Conservation (phyloP, 2,888 invertebrate species). For the Hypolimnas misippus region DNA sequence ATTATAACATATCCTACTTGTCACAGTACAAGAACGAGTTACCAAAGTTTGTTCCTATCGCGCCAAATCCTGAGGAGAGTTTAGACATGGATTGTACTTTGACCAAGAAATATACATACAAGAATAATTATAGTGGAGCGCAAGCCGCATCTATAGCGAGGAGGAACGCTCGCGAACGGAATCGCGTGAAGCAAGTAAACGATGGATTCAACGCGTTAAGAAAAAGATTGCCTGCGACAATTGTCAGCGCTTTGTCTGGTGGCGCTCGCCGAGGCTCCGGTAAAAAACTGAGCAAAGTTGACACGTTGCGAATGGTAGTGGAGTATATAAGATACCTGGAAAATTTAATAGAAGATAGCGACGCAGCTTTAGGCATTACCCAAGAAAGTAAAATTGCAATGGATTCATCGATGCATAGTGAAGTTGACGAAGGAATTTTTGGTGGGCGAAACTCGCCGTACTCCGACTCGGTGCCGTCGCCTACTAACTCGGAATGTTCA, state of each 20-base stretch:
- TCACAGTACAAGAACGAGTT: slow-evolving; percentile 50
- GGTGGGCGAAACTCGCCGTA: slow-evolving; percentile 68
- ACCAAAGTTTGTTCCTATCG: slow-evolving; percentile 76
- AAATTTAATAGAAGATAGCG: slow-evolving; percentile 89
- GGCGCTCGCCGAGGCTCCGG: slow-evolving; percentile 89
- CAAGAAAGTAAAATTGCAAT: slow-evolving; percentile 39
- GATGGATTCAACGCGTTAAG: slow-evolving; percentile 94
- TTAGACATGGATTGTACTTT: slow-evolving; percentile 63
- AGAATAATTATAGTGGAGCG: slow-evolving; percentile 83
- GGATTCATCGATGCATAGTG: slow-evolving; percentile 50
- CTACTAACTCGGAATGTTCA: slow-evolving; percentile 88
- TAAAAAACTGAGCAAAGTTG: slow-evolving; percentile 95
- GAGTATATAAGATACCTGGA: slow-evolving; percentile 94
- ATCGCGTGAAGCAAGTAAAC: slow-evolving; percentile 97
- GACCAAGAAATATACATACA: slow-evolving; percentile 87
- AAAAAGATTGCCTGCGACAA: slow-evolving; percentile 92
- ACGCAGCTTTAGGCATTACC: slow-evolving; percentile 74
- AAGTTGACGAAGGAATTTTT: slow-evolving; percentile 71
- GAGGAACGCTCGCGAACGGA: slow-evolving; percentile 97
- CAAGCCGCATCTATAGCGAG: slow-evolving; percentile 93
- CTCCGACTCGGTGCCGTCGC: slow-evolving; percentile 84
- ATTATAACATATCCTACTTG: slow-evolving; percentile 47
- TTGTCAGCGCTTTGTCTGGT: slow-evolving; percentile 87
- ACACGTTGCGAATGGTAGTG: slow-evolving; percentile 94
- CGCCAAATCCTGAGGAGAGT: slow-evolving; percentile 78